Base-by-base conservation (phyloP, 1,140 invertebrate genomes). In the Eurosta solidaginis region DNA sequence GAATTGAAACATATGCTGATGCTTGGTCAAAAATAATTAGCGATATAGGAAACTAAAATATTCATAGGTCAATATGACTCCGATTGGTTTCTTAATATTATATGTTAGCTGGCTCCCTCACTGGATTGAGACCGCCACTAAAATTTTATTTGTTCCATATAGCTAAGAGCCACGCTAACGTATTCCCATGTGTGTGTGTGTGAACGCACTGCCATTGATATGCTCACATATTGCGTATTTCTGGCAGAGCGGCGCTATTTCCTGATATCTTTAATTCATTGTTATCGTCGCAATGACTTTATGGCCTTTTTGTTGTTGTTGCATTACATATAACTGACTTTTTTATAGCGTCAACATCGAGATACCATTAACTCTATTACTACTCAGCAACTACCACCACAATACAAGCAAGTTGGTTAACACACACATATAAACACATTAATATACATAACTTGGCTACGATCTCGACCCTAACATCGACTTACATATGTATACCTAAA, bases 181-280 rank as follows among this genome's bases (percentile, higher is more conserved):
- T 17, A 3, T 12, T 54, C 22, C 22, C 6, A 25, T 27, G 22
- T 25, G 22, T 54, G 20, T 3, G 14, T 54, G 50, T 27, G 9
- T 25, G n/a, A 27, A 20, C 45, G 14, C 59, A 40, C n/a, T 68
- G 59, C 59, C 59, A 68, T 68, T 68, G 59, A 68, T 68, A 68
- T 40, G 59, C 59, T 68, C 59, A 36, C 33, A 68, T 68, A 68
- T 68, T 33, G 59, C 33, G 33, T 68, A 68, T 68, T 33, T 68
- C 17, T 36, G 33, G 59, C 50, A 27, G 50, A 68, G 59, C 33
- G 59, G 17, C 59, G 59, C 59, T 68, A 68, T 68, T 68, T 68
- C 59, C 59, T 68, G 59, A 17, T 68, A 68, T 68, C 59, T 68
- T 40, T 40, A 68, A 68, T 68, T 68, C 59, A 68, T 68, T 68